These are phyloP conservation scores for Falco rusticolus DNA, from an alignment of 2,797 vertebrate genomes.

Conservation along the genomic window DNA sequence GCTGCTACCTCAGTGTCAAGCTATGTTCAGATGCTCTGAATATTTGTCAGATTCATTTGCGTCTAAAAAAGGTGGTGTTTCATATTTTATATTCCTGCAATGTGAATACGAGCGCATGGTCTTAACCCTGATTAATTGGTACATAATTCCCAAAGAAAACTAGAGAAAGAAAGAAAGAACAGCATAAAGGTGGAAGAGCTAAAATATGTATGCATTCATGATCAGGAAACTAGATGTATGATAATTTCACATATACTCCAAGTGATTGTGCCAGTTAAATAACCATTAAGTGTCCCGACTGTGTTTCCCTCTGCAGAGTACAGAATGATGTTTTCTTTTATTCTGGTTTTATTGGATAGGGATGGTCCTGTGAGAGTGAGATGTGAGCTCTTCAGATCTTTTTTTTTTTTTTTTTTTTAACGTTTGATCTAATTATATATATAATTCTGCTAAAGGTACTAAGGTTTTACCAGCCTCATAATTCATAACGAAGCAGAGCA, in stretches of 20 bases:
- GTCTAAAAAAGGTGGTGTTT: neutral
- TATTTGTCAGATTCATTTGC: neutral
- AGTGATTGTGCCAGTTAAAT: neutral
- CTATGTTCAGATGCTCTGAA: neutral
- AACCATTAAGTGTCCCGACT: neutral
- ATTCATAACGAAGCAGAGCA: constrained; percentile 7
- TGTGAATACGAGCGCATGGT: neutral
- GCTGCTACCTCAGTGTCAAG: neutral
- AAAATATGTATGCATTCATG: neutral
- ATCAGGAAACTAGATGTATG: neutral
- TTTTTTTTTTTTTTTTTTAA: neutral
- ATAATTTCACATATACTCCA: neutral
- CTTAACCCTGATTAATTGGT: neutral
- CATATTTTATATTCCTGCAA: neutral
- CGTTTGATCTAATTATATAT: neutral
- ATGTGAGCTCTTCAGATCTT: neutral
- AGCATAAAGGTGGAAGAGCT: neutral
- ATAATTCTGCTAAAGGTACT: neutral
- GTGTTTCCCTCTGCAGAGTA: neutral
- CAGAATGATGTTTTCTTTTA: neutral
- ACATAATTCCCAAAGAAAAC: neutral
- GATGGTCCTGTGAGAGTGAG: neutral
- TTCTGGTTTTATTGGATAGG: neutral
- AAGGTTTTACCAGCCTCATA: neutral
- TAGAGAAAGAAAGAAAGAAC: neutral